Base-by-base conservation (phyloP, 2,797 vertebrate species). In the Xyrichtys novacula region DNA sequence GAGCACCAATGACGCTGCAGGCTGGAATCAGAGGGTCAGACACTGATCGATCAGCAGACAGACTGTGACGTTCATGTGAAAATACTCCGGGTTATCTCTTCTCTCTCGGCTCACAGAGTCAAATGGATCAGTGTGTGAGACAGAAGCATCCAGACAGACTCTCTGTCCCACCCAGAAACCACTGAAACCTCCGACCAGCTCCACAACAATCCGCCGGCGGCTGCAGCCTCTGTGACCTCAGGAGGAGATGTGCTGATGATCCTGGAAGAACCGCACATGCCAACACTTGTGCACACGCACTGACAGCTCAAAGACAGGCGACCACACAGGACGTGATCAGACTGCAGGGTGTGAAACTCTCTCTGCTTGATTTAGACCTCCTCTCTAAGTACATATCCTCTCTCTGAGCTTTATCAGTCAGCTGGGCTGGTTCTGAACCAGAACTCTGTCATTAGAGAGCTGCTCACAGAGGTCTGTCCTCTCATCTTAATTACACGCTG, bases 391-490 rank as follows among this genome's bases (percentile, higher is more conserved):
- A 43, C n/a, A 40, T 2, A 3, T 1, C 17, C 31, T 28, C 9
- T 36, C 19, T 6, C 4, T 38, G 25, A 34, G 38, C 54, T 40
- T 64, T 36, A 58, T 72, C 54, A 26, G 11, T 2, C 2, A 1
- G 57, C 67, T 66, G 65, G 20, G 36, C 70, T 12, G 32, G 1
- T 12, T 60, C 66, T 73, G 29, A n/a, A 39, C 0, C 0, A 15
- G 50, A 31, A 81, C 63, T 81, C 80, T 82, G 64, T 86, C 65
- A 85, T 88, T 85, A 85, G 42, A 14, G 9, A 20, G 57, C 36
- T 59, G 79, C 73, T 77, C 71, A 34, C 38, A 14, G 58, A 17
- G 38, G 56, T 17, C 60, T 19, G 40, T 32, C 55, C 61, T 59
- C 43, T 74, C 60, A 28, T 29, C 55, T 26, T 80, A 85, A 85